phyloP scores from a whole-genome alignment of 2,888 invertebrate genomes.

The Willowsia nigromaculata region DNA sequence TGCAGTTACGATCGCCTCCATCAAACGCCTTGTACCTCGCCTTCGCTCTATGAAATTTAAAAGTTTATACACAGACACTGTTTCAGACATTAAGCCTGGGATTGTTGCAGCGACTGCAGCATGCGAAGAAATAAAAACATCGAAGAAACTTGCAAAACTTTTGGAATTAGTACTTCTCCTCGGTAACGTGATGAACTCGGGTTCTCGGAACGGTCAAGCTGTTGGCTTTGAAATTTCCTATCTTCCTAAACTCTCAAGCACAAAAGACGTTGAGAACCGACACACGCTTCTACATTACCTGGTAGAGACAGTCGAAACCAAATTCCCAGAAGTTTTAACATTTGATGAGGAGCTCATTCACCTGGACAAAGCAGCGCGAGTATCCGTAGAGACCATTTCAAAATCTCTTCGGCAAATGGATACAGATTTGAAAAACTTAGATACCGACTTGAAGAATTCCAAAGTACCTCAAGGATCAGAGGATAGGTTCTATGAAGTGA shows the following conservation, averaged over 20 bases:
- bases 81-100: conserved; percentile 93
- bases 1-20: conserved; percentile 92
- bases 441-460: conserved; percentile 93
- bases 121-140: conserved; percentile 94
- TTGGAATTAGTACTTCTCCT: conserved; percentile 93
- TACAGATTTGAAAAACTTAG: conserved; percentile 90
- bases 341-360: conserved; percentile 95
- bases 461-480: conserved; percentile 87
- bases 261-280: conserved; percentile 96
- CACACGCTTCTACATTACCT: conserved; percentile 95
- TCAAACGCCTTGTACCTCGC: conserved; percentile 92
- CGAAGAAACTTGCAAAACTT: conserved; percentile 93
- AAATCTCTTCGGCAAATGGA: conserved; percentile 92
- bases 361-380: conserved; percentile 92
- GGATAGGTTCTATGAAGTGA: conserved; percentile 91
- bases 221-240: conserved; percentile 98
- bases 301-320: conserved; percentile 91
- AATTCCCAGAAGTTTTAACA: conserved; percentile 90
- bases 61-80: conserved; percentile 91
- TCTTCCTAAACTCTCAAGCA: conserved; percentile 93
- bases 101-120: conserved; percentile 97
- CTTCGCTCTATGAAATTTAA: conserved; percentile 94
- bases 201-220: conserved; percentile 95
- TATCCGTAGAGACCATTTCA: conserved; percentile 90
- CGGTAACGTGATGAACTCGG: conserved; percentile 98